A percentile compares a stretch with the other conserved stretches of the same genome.
Conservation (phyloP, 1,140 invertebrate species). For the Potamilus streckersoni region DNA sequence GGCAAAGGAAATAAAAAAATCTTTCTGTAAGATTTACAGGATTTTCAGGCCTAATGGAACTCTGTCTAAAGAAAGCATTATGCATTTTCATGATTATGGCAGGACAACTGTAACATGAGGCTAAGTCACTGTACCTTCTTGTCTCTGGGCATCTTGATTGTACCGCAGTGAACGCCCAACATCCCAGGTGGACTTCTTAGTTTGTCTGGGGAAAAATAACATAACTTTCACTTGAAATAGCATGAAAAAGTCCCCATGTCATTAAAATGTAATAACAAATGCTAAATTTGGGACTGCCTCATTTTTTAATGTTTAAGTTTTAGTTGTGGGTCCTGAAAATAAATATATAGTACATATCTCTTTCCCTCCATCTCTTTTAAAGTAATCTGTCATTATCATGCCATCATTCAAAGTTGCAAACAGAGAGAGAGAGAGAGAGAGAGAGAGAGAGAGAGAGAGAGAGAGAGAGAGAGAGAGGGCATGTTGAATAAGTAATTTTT, state of each 20-base stretch:
- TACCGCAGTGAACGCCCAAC: constrained; percentile 61
- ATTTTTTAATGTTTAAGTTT: background rate
- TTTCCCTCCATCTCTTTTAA: background rate
- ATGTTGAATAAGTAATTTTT: no score
- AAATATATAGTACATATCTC: background rate
- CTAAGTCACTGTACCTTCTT: constrained; percentile 57
- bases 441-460: no score
- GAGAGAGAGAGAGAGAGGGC: no score
- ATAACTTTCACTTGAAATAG: background rate
- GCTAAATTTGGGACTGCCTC: background rate
- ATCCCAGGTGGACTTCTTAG: constrained; percentile 66
- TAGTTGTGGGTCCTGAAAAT: background rate
- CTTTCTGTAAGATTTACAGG: background rate
- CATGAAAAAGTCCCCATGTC: background rate
- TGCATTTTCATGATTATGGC: background rate
- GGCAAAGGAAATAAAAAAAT: background rate
- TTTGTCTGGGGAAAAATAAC: constrained; percentile 47
- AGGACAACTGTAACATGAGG: background rate
- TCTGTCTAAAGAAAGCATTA: background rate
- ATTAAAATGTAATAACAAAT: background rate
- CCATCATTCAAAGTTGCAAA: background rate
- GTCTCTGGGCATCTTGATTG: constrained; percentile 68
- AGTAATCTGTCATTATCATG: background rate
- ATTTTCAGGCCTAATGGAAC: background rate
- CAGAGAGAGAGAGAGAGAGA: no score